These are phyloP conservation scores for Sminthurinus aureus DNA, from an alignment of 2,888 invertebrate genomes.

Conservation along the genomic window DNA sequence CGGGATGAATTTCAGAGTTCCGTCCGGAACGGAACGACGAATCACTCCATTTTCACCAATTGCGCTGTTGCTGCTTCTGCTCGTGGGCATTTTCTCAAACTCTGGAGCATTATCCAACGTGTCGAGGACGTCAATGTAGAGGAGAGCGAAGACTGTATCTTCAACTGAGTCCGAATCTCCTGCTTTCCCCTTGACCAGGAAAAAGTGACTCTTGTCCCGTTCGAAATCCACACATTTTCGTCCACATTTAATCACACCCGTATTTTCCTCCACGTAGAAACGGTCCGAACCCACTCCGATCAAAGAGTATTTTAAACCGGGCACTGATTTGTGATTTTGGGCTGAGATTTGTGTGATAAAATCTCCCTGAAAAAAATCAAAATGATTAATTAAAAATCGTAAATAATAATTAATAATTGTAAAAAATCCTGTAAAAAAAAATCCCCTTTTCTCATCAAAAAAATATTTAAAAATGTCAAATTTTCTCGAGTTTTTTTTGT, in stretches of 20 bases:
- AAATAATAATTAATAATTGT: too few species aligned
- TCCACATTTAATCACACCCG: constrained; percentile 72
- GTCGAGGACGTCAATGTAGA: constrained; percentile 55
- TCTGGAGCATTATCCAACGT: constrained; percentile 59
- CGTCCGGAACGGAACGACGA: constrained; percentile 75
- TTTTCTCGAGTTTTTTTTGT: too few species aligned
- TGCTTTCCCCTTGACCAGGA: constrained; percentile 54
- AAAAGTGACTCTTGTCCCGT: constrained; percentile 56
- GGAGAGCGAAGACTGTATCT: constrained; percentile 55
- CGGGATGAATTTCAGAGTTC: constrained; percentile 78
- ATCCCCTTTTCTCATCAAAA: too few species aligned
- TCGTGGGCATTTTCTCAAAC: constrained; percentile 45
- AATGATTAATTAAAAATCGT: too few species aligned
- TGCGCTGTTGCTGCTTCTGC: neutral
- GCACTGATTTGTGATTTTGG: constrained; percentile 54
- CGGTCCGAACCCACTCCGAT: constrained; percentile 82
- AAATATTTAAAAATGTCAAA: too few species aligned
- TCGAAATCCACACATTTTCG: constrained; percentile 56
- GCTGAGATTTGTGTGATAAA: constrained; percentile 53
- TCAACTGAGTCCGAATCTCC: constrained; percentile 52
- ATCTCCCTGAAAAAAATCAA: too few species aligned
- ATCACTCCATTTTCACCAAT: constrained; percentile 48
- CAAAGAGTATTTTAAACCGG: constrained; percentile 72
- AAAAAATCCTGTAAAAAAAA: too few species aligned
- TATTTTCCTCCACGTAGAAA: constrained; percentile 72